Percentiles rank a stretch among this genome's conserved stretches.
phyloP scores from a whole-genome alignment of 2,113 vertebrate species.

The Canis aureus region DNA sequence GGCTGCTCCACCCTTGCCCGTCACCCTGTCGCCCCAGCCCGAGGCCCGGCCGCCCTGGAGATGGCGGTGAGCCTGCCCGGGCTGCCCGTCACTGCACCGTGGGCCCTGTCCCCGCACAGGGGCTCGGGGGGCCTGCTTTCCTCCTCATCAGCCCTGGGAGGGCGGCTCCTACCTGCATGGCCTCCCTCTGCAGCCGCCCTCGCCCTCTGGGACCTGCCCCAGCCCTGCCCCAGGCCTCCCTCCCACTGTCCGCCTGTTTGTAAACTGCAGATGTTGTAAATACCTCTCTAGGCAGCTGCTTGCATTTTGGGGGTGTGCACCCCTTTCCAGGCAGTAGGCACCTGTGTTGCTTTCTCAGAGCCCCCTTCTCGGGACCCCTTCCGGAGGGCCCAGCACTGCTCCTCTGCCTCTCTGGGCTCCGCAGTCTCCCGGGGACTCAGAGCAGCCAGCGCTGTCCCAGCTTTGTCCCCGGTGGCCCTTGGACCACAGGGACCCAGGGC shows the following conservation, averaged over 20 bases:
- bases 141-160: neutral
- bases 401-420: neutral
- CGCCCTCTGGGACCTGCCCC: too few relatives aligned
- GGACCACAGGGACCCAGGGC: neutral
- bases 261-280: slow-evolving; percentile 73
- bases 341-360: neutral
- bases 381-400: neutral
- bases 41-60: neutral
- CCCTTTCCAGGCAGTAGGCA: neutral
- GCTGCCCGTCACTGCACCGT: rapidly evolving
- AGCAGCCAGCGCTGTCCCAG: neutral
- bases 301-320: neutral
- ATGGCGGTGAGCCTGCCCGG: neutral
- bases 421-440: neutral
- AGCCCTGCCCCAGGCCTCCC: neutral
- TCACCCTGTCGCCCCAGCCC: neutral
- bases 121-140: rapidly evolving
- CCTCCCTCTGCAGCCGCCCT: neutral
- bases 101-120: neutral
- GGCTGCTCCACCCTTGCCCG: neutral
- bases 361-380: neutral
- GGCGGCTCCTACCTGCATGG: neutral
- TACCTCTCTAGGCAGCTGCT: slow-evolving; percentile 68
- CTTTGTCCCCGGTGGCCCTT: neutral
- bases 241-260: slow-evolving; percentile 25